Percentiles rank a stretch among this genome's conserved stretches.
These are phyloP conservation scores for Sebastes nivosus DNA, from an alignment of 2,797 vertebrate species.

Conservation along the genomic window DNA sequence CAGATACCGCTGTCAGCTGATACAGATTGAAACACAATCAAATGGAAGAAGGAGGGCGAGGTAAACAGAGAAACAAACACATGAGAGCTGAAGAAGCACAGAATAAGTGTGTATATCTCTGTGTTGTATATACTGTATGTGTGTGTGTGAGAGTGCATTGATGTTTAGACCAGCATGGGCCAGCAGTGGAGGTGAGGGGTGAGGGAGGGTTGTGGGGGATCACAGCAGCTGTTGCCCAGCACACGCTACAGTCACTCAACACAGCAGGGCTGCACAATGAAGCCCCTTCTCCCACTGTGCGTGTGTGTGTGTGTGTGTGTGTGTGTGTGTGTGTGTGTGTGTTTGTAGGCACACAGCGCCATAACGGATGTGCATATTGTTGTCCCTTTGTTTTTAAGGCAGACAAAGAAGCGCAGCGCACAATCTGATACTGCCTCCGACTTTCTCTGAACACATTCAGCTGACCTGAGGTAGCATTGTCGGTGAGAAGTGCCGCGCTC, in stretches of 20 bases:
- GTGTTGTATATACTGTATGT: not conserved
- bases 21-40: conserved; percentile 19
- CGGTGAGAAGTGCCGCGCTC: conserved; percentile 4
- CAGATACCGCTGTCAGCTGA: conserved; percentile 47
- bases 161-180: conserved; percentile 59
- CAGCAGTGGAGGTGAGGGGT: conserved; percentile 50
- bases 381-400: conserved; percentile 42
- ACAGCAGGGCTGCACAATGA: conserved; percentile 81
- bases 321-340: conserved; percentile 20
- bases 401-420: conserved; percentile 41
- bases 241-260: conserved; percentile 85
- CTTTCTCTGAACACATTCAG: conserved; percentile 1
- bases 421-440: conserved; percentile 19
- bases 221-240: conserved; percentile 85
- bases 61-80: conserved; percentile 18
- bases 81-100: conserved; percentile 3
- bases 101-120: not conserved
- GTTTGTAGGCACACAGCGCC: conserved; percentile 23
- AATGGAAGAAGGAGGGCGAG: not conserved
- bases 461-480: conserved; percentile 23
- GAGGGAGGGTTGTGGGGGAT: conserved; percentile 18
- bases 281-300: conserved; percentile 77
- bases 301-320: conserved; percentile 14
- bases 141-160: conserved; percentile 15
- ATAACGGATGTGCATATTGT: conserved; percentile 61